Percentiles rank a stretch among this genome's conserved stretches.
Conservation (phyloP, 2,113 vertebrate species). For the Ceuthmochares aereus region DNA sequence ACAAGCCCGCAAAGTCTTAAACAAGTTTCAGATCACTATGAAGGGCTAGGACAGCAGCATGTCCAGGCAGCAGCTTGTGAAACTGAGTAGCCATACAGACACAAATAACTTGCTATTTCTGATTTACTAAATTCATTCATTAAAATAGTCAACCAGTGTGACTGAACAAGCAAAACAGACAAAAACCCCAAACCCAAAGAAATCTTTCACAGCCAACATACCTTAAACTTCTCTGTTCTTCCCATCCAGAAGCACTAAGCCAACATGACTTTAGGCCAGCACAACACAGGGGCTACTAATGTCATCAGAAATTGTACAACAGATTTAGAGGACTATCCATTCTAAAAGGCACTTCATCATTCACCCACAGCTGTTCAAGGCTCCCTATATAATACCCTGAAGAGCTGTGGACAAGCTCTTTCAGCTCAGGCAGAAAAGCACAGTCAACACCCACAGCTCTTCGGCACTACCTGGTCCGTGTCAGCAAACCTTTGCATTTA, state of each 20-base stretch:
- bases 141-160: not conserved
- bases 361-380: not conserved
- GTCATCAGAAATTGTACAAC: not conserved
- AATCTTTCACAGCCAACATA: not conserved
- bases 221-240: not conserved
- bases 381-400: not conserved
- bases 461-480: fast-evolving
- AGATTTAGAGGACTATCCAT: not conserved
- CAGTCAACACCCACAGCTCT: not conserved
- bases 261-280: not conserved
- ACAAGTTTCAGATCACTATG: not conserved
- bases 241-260: not conserved
- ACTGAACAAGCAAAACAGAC: not conserved
- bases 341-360: not conserved
- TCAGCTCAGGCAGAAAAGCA: not conserved
- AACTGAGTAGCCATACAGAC: not conserved
- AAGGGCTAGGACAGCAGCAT: not conserved
- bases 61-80: not conserved
- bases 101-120: not conserved
- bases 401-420: not conserved
- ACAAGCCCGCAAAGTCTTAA: not conserved
- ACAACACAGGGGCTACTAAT: not conserved
- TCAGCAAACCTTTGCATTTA: not conserved
- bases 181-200: not conserved
- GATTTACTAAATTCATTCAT: not conserved